Base-by-base conservation (phyloP, 2,888 invertebrate species). In the Acanthosepion pharaonis region DNA sequence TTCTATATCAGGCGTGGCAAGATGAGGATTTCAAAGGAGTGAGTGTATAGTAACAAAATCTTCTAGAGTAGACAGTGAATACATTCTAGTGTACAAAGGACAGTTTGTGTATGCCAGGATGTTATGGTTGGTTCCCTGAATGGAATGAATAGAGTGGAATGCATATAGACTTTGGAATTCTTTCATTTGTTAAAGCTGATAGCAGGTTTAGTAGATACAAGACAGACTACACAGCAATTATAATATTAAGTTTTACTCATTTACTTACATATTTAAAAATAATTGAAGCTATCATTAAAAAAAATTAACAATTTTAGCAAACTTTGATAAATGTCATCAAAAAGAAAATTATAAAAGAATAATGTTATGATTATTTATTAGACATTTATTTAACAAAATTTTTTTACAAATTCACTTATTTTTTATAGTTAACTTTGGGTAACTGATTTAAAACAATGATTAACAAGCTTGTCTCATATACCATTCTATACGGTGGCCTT, bases 91-190 rank as follows among this genome's bases (percentile, higher is more conserved):
- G 78, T 78, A 78, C 78, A 78, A 78, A 78, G 78, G 78, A 78
- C 78, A n/a, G n/a, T 78, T 78, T 78, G 78, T 78, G 78, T 55
- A 15, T 78, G 78, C 78, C 78, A 78, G 78, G 55, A 55, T 55
- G 55, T 55, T 59, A 59, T 59, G 59, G 78, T 78, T 78, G 78
- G n/a, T n/a, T 59, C 78, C n/a, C 33, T 78, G 78, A 78, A 78
- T 33, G 78, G n/a, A 78, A 78, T 78, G 78, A 78, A 78, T 78
- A 78, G n/a, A 78, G 78, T n/a, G n/a, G 78, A n/a, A n/a, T n/a
- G n/a, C 78, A 78, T 78, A 78, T 78, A 78, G n/a, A 78, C n/a
- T 78, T n/a, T 78, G 78, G n/a, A 78, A 78, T 33, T 78, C 78
- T 28, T 78, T 78, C 78, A 78, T 78, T 78, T 78, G 78, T 78